Percentiles rank a stretch among this genome's conserved stretches.
phyloP scores from a whole-genome alignment of 1,140 invertebrate species.

The Dreissena polymorpha region DNA sequence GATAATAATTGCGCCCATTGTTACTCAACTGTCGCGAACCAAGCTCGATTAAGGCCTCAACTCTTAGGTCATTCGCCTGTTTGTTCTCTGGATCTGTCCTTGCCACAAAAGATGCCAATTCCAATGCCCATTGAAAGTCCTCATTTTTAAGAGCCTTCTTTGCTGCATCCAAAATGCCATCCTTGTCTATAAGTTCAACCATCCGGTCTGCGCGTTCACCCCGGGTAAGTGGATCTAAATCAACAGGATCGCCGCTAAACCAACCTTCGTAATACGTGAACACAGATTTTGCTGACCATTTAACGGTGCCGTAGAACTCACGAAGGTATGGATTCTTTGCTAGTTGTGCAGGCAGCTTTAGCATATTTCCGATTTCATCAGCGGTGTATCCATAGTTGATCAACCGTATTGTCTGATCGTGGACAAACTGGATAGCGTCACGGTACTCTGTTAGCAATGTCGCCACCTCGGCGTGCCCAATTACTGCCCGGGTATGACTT shows the following conservation, averaged over 20 bases:
- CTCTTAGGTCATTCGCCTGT: constrained; percentile 62
- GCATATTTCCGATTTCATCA: constrained; percentile 64
- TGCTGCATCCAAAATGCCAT: constrained; percentile 57
- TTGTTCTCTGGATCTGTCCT: constrained; percentile 51
- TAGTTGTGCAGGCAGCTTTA: constrained; percentile 62
- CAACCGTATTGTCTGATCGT: constrained; percentile 69
- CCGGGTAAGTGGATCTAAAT: constrained; percentile 65
- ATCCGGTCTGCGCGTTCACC: constrained; percentile 61
- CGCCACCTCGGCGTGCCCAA: constrained; percentile 56
- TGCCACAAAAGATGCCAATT: constrained; percentile 61
- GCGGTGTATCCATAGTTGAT: constrained; percentile 66
- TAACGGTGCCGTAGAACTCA: constrained; percentile 71
- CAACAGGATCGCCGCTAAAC: constrained; percentile 72
- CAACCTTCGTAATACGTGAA: constrained; percentile 69
- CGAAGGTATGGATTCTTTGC: constrained; percentile 61
- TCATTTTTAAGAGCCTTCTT: constrained; percentile 60
- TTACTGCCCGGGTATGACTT: constrained; percentile 70
- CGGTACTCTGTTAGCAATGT: constrained; percentile 64
- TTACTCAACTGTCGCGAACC: constrained; percentile 64
- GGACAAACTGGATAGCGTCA: constrained; percentile 72
- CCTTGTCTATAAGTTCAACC: constrained; percentile 62
- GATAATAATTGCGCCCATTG: constrained; percentile 71
- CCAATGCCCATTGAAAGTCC: constrained; percentile 72
- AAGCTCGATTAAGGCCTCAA: constrained; percentile 60
- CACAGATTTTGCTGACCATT: constrained; percentile 71